Evolutionary conservation across 2,113 vertebrate species (phyloP).

Genomic region (Corythaeola cristata): DNA sequence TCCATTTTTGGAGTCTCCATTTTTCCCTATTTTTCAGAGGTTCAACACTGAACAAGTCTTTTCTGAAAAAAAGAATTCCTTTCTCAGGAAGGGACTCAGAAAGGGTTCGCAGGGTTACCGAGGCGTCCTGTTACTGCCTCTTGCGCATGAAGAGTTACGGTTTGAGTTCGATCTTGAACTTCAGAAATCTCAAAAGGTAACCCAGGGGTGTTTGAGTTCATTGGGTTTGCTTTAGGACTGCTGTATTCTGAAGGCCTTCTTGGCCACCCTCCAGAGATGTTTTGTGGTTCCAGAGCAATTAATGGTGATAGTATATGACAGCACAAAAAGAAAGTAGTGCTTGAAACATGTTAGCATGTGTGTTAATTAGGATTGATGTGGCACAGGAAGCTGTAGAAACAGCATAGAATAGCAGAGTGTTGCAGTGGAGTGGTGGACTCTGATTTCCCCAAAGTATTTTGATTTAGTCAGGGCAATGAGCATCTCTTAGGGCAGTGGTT

Average conservation of each 20-base stretch:
- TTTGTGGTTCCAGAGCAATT: background rate
- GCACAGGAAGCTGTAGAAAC: background rate
- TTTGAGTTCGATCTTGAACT: background rate
- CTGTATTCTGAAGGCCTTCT: background rate
- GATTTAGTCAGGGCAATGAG: background rate
- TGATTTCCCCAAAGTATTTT: background rate
- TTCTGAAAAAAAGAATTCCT: background rate
- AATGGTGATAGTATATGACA: background rate
- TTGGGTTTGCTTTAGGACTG: background rate
- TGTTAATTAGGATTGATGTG: background rate
- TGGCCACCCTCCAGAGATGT: background rate
- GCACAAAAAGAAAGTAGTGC: background rate
- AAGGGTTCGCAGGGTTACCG: background rate
- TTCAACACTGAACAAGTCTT: background rate
- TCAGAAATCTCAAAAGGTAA: background rate
- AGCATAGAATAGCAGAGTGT: background rate
- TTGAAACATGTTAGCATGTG: background rate
- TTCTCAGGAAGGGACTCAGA: background rate
- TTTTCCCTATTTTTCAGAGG: background rate
- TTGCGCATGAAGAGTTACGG: background rate
- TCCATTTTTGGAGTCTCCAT: no score
- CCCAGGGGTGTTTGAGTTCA: background rate
- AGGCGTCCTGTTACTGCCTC: background rate
- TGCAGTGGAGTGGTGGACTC: background rate
- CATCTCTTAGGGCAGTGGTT: background rate